Evolutionary conservation across 2,113 vertebrate species (phyloP).

Genomic region (Strix aluco): DNA sequence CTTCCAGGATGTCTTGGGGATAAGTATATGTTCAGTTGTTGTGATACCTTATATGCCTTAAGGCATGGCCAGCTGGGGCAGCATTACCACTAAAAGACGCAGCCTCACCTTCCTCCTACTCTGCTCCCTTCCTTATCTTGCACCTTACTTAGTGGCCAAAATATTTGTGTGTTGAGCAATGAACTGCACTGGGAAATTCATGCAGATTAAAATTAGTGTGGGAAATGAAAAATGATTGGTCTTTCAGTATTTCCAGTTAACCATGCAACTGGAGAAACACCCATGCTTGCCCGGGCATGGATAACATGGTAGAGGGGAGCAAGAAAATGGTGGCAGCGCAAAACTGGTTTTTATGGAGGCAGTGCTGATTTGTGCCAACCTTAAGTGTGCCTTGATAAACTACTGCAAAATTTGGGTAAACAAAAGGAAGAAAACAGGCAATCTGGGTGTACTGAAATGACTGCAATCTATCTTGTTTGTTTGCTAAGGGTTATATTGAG

Average conservation of each 20-base stretch:
- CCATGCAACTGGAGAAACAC: neutral
- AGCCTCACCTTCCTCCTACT: neutral
- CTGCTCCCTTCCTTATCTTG: neutral
- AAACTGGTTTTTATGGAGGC: neutral
- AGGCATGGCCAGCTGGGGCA: neutral
- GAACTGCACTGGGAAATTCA: neutral
- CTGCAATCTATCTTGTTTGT: neutral
- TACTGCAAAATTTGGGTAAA: neutral
- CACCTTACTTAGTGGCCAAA: neutral
- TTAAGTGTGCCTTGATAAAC: neutral
- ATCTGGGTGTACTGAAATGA: neutral
- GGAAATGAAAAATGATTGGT: neutral
- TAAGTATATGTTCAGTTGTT: neutral
- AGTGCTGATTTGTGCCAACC: neutral
- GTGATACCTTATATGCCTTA: neutral
- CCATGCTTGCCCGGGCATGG: accelerated
- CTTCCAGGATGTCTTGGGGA: neutral
- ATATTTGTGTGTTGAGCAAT: neutral
- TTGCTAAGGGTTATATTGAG: neutral
- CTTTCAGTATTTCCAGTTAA: neutral
- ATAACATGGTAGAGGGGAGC: neutral
- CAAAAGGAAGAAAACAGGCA: neutral
- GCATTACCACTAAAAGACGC: neutral
- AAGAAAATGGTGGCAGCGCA: neutral
- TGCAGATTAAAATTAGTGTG: neutral